Evolutionary conservation across 2,113 vertebrate species (phyloP).

Genomic region (Reinhardtius hippoglossoides): DNA sequence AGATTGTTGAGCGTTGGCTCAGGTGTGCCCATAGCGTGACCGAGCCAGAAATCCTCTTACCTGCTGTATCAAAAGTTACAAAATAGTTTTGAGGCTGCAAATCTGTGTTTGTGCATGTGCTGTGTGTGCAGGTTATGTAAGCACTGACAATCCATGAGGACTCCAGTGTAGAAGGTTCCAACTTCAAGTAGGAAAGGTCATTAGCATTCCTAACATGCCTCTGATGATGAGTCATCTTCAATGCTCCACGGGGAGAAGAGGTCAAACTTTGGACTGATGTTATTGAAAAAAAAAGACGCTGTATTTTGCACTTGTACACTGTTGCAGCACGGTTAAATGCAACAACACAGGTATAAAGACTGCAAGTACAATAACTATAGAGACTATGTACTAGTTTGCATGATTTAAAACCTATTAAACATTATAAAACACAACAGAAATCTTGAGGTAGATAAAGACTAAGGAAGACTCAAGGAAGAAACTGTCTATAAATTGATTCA

Average conservation of each 20-base stretch:
- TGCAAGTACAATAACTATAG: not conserved
- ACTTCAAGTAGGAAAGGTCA: constrained; percentile 15
- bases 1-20: too few species aligned
- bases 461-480: not conserved
- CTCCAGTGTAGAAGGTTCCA: not conserved
- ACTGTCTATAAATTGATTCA: not conserved
- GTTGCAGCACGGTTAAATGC: not conserved
- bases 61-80: too few species aligned
- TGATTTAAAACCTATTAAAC: not conserved
- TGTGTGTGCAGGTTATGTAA: not conserved
- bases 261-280: constrained; percentile 2
- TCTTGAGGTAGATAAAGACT: not conserved
- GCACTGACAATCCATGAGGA: too few species aligned
- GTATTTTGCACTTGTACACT: not conserved
- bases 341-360: not conserved
- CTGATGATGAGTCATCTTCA: not conserved
- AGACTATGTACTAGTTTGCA: not conserved
- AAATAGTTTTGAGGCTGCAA: not conserved
- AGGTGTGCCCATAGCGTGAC: too few species aligned
- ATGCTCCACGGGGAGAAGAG: not conserved
- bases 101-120: too few species aligned
- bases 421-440: too few species aligned
- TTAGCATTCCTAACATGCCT: constrained; percentile 5
- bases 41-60: too few species aligned
- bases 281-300: not conserved